Evolutionary conservation across 1,140 invertebrate genomes (phyloP).

Genomic region (Bacillus rossius): DNA sequence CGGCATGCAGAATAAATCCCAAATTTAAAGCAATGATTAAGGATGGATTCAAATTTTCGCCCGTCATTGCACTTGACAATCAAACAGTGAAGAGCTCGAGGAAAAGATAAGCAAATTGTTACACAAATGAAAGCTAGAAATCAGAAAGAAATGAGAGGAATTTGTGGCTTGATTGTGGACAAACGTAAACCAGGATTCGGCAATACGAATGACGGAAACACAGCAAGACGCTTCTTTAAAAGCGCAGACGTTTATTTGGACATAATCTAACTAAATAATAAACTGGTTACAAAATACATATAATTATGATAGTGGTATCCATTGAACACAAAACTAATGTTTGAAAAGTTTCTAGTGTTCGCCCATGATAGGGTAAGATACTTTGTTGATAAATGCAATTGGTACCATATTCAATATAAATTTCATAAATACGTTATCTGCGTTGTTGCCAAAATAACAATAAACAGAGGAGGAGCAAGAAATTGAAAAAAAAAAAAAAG

Average conservation of each 20-base stretch:
- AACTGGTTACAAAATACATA: constrained; percentile 14
- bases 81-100: too few species aligned
- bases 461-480: too few species aligned
- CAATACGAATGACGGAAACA: constrained; percentile 20
- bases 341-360: constrained; percentile 26
- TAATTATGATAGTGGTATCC: constrained; percentile 8
- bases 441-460: too few species aligned
- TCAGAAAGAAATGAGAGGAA: too few species aligned
- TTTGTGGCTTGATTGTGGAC: too few species aligned
- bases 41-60: constrained; percentile 32
- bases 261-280: constrained; percentile 19
- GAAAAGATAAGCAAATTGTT: constrained; percentile 26
- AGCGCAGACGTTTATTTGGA: constrained; percentile 1
- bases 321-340: constrained; percentile 25
- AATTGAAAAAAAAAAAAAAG: too few species aligned
- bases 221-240: constrained; percentile 19
- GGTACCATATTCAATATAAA: too few species aligned
- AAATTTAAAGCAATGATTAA: too few species aligned
- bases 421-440: too few species aligned
- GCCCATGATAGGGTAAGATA: constrained; percentile 24
- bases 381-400: constrained; percentile 11
- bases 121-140: constrained; percentile 18
- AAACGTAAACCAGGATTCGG: constrained; percentile 17
- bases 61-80: constrained; percentile 32
- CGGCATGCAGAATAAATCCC: too few species aligned